Conservation (phyloP, 2,797 vertebrate genomes). For the Cheirogaleus major region DNA sequence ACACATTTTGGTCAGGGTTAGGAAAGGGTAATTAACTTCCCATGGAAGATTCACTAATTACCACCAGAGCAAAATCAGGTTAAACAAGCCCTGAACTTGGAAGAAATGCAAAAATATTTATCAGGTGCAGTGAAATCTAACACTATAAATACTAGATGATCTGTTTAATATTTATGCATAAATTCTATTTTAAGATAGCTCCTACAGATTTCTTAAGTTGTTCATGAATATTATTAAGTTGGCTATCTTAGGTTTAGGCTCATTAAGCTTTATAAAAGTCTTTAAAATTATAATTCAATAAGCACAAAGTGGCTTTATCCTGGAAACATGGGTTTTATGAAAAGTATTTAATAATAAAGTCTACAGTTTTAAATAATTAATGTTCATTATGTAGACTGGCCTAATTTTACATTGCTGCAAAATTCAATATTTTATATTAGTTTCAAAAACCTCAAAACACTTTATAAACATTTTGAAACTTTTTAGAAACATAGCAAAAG, state of each 20-base stretch:
- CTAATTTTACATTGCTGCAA: background rate
- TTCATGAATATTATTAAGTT: conserved; percentile 50
- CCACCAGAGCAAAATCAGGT: conserved; percentile 29
- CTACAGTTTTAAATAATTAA: conserved; percentile 42
- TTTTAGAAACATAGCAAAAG: background rate
- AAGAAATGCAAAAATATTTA: conserved; percentile 60
- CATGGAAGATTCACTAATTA: conserved; percentile 62
- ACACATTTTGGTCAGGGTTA: conserved; percentile 62
- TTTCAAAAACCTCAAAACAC: conserved; percentile 12
- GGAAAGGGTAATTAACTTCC: conserved; percentile 66
- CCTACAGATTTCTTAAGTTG: conserved; percentile 6
- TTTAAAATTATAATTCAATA: conserved; percentile 49
- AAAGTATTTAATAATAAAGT: background rate
- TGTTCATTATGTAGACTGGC: background rate
- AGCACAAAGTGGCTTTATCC: background rate
- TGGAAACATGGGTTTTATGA: conserved; percentile 16
- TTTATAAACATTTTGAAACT: conserved; percentile 24
- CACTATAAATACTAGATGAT: conserved; percentile 18
- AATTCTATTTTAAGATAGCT: conserved; percentile 12
- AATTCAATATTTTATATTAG: background rate
- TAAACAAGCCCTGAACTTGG: conserved; percentile 47
- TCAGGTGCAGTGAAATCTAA: background rate
- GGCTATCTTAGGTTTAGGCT: background rate
- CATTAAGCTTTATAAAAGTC: conserved; percentile 21
- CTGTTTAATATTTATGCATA: conserved; percentile 36